Evolutionary conservation across 2,113 vertebrate genomes (phyloP), one percentile per base, ranked within the genome.

Genomic region (Tupaia tana): DNA sequence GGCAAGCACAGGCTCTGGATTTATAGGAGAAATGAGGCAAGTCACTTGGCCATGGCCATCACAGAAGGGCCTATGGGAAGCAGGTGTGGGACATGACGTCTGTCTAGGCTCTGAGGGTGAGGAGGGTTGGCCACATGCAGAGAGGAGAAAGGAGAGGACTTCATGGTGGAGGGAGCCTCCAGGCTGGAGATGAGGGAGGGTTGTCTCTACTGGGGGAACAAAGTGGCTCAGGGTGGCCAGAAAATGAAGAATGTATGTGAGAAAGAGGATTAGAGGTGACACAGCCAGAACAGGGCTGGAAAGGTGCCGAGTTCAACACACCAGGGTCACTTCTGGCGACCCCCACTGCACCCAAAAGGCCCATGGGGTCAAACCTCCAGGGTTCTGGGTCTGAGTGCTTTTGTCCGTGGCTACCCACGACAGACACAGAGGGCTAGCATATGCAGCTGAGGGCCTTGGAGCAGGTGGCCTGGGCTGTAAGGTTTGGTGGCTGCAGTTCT

Each of bases 51-150:
- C 19, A 64, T 6, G 18, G 56, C 25, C 14, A 6, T 66, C 3
- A 43, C 1, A 9, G 25, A 80, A 29, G 31, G 54, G 83, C 58
- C 70, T 6, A 25, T 18, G 9, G 86, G 12, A 59, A 93, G 43
- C 27, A 43, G 73, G 20, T 7, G 34, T 78, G 59, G 18, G 20
- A 7, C 0, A 0, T 10, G 15, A 61, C 13, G 25, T 31, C 10
- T 19, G 27, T 58, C 64, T 31, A n/a, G 54, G 52, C 31, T 34
- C 74, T 24, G 63, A 86, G 56, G 27, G 7, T 31, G 56, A 27
- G 54, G n/a, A 84, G 12, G 25, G 27, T 1, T 18, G 56, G 22
- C n/a, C 18, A 6, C 9, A 18, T 10, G 8, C 16, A 12, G 9
- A 54, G 9, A 19, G 27, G 25, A 43, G 56, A 74, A 27, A 61